Evolutionary conservation across 2,113 vertebrate species (phyloP).

Genomic region (Ceyx margarethae): DNA sequence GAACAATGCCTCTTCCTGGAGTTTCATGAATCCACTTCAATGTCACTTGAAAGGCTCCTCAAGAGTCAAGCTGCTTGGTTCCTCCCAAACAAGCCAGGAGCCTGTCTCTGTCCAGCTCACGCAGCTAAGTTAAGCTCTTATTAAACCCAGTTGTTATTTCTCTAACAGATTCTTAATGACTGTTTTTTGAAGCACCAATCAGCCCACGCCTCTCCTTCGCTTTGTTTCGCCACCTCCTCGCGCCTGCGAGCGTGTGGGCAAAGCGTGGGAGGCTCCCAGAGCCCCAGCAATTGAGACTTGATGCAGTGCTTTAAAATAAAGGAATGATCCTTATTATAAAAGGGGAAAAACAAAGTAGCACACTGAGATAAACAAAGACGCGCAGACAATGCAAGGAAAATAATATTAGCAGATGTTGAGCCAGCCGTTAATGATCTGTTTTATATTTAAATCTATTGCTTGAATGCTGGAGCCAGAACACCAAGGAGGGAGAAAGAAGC

Average conservation of each 20-base stretch:
- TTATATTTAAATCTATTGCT: constrained; percentile 72
- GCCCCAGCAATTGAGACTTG: constrained; percentile 60
- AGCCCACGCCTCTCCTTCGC: constrained; percentile 32
- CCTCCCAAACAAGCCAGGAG: constrained; percentile 34
- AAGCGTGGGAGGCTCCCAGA: constrained; percentile 67
- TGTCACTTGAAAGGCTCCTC: constrained; percentile 47
- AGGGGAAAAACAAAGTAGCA: constrained; percentile 66
- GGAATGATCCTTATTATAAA: constrained; percentile 70
- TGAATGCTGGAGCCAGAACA: constrained; percentile 57
- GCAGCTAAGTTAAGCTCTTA: constrained; percentile 64
- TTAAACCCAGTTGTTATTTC: constrained; percentile 65
- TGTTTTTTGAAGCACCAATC: constrained; percentile 63
- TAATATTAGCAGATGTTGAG: constrained; percentile 74
- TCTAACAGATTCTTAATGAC: constrained; percentile 66
- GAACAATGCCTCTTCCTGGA: constrained; percentile 33
- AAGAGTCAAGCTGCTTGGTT: constrained; percentile 10
- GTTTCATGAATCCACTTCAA: constrained; percentile 39
- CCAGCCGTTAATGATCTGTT: constrained; percentile 70
- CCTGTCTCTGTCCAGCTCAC: constrained; percentile 45
- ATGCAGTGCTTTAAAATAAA: constrained; percentile 60
- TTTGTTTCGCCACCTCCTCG: constrained; percentile 67
- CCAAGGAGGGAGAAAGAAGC: constrained; percentile 54
- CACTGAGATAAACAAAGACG: constrained; percentile 69
- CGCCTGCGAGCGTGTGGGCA: constrained; percentile 56
- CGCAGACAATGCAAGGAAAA: constrained; percentile 71